Conservation (phyloP, 2,888 invertebrate genomes). For the Diogma glabrata region DNA sequence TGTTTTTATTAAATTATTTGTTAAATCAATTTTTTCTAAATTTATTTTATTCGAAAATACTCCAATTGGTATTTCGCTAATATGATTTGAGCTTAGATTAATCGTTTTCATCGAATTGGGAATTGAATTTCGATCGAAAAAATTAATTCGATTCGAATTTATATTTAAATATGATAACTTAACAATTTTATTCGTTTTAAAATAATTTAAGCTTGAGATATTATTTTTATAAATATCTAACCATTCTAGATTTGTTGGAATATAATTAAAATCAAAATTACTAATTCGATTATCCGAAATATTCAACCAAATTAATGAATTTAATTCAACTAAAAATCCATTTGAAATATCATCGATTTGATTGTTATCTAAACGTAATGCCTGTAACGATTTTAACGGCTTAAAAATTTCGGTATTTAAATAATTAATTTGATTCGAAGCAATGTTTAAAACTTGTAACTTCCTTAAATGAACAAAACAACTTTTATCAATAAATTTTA, state of each 20-base stretch:
- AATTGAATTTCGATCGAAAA: conserved; percentile 54
- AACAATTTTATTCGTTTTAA: neutral
- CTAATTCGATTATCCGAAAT: conserved; percentile 66
- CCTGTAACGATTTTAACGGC: conserved; percentile 58
- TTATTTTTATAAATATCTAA: conserved; percentile 71
- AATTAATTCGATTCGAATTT: conserved; percentile 50
- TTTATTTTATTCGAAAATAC: conserved; percentile 58
- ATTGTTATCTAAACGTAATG: conserved; percentile 66
- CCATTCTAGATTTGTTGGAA: conserved; percentile 65
- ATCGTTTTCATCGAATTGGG: conserved; percentile 62
- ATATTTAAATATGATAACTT: conserved; percentile 5
- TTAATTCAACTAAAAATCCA: conserved; percentile 54
- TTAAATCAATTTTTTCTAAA: conserved; percentile 63
- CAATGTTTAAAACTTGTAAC: conserved; percentile 66
- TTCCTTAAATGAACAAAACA: conserved; percentile 59
- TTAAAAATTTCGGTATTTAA: conserved; percentile 68
- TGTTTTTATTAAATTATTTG: conserved; percentile 59
- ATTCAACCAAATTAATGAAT: conserved; percentile 66
- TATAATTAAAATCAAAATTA: conserved; percentile 70
- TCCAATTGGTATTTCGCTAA: conserved; percentile 54
- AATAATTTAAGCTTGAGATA: conserved; percentile 48
- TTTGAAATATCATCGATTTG: conserved; percentile 65
- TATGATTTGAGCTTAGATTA: conserved; percentile 61
- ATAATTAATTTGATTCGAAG: conserved; percentile 63
- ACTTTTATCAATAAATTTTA: conserved; percentile 61